These are phyloP conservation scores for Acanthosoma haemorrhoidale DNA, from an alignment of 2,888 invertebrate genomes.

Conservation along the genomic window DNA sequence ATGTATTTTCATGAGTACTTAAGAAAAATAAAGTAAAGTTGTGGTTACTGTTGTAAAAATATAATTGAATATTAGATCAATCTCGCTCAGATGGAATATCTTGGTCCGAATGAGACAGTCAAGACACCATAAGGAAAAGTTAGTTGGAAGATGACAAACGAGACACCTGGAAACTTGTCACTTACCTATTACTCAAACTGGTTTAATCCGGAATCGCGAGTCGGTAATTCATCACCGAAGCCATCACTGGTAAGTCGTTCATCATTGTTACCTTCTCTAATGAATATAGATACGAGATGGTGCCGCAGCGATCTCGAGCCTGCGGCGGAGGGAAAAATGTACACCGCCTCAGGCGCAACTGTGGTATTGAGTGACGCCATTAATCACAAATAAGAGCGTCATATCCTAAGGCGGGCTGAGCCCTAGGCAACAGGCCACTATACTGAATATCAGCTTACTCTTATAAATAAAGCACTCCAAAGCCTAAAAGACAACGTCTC, in stretches of 20 bases:
- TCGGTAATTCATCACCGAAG: conserved; percentile 9
- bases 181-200: conserved; percentile 3
- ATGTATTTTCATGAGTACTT: too few relatives aligned
- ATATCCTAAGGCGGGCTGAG: not conserved
- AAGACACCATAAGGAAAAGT: not conserved
- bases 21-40: too few relatives aligned
- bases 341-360: too few relatives aligned
- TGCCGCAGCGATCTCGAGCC: too few relatives aligned
- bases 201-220: not conserved
- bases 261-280: not conserved
- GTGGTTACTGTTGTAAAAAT: too few relatives aligned
- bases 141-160: not conserved
- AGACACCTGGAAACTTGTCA: conserved; percentile 3
- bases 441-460: too few relatives aligned
- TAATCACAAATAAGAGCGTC: not conserved
- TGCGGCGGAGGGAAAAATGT: not conserved
- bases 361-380: not conserved
- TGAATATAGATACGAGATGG: conserved; percentile 19
- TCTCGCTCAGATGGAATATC: too few relatives aligned
- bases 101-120: not conserved
- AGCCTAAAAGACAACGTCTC: too few relatives aligned
- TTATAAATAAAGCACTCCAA: too few relatives aligned
- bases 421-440: not conserved
- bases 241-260: not conserved
- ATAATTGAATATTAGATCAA: too few relatives aligned